These are phyloP conservation scores for Montipora capricornis DNA, from an alignment of 64 coral and sea anemone species.

Conservation along the genomic window DNA sequence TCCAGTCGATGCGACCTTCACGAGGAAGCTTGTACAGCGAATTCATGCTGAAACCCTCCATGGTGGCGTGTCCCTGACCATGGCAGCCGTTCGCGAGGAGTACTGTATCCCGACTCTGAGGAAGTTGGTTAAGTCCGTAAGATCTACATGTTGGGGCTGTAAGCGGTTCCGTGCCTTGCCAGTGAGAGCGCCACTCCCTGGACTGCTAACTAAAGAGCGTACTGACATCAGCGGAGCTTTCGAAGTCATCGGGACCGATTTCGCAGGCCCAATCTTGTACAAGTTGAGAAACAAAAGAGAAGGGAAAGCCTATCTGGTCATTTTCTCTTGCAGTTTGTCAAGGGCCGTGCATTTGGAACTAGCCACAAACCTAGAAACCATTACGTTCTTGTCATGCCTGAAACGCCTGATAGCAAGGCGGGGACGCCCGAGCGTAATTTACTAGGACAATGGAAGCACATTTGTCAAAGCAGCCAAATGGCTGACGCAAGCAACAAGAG, in stretches of 20 bases:
- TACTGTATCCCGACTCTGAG: background rate
- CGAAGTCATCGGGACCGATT: background rate
- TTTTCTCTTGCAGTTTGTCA: background rate
- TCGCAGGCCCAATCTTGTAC: background rate
- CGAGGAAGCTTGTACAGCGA: background rate
- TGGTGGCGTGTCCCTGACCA: slow-evolving; percentile 20
- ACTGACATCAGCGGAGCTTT: background rate
- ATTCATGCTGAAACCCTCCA: slow-evolving; percentile 26
- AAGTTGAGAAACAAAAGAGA: background rate
- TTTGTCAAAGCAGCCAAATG: background rate
- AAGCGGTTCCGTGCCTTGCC: background rate
- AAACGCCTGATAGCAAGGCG: background rate
- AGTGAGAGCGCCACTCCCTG: background rate
- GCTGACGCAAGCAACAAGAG: background rate
- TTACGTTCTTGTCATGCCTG: background rate
- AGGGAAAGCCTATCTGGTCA: background rate
- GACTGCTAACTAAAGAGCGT: background rate
- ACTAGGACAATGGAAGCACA: background rate
- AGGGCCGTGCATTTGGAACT: background rate
- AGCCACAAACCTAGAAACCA: background rate
- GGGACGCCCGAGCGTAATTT: background rate
- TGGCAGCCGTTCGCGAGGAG: background rate
- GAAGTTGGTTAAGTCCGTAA: background rate
- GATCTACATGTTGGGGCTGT: background rate
- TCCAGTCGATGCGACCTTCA: background rate